These are phyloP conservation scores for Paramisgurnus dabryanus DNA, from an alignment of 2,113 vertebrate species.

Conservation along the genomic window DNA sequence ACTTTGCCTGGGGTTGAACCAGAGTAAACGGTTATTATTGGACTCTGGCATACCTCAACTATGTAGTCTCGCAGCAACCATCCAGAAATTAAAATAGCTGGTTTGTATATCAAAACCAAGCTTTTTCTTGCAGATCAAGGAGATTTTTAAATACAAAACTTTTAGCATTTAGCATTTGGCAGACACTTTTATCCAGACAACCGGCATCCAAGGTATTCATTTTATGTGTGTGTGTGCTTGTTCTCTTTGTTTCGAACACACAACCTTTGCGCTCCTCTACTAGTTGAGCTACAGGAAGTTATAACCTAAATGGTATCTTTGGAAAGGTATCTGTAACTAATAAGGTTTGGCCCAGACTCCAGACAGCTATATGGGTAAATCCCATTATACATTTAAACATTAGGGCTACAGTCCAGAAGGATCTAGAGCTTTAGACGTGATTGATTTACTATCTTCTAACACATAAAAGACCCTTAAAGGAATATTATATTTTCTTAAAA, in stretches of 20 bases:
- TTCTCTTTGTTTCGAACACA: too few relatives aligned
- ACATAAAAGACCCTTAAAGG: slow-evolving; percentile 27
- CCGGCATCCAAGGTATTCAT: too few relatives aligned
- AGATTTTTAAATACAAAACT: neutral
- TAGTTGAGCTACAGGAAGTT: neutral
- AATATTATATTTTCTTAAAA: too few relatives aligned
- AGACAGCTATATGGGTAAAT: slow-evolving; percentile 17
- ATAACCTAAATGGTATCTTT: neutral
- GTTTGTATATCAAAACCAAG: slow-evolving; percentile 15
- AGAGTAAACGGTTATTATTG: slow-evolving; percentile 56
- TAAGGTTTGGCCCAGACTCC: slow-evolving; percentile 4
- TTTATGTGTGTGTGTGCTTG: too few relatives aligned
- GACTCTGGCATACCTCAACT: neutral
- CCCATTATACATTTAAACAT: slow-evolving; percentile 30
- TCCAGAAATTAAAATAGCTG: slow-evolving; percentile 1
- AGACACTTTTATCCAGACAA: too few relatives aligned
- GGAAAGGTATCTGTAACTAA: neutral
- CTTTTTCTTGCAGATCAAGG: neutral
- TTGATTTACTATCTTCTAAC: neutral
- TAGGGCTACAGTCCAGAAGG: slow-evolving; percentile 8
- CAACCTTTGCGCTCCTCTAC: too few relatives aligned
- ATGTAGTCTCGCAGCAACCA: neutral
- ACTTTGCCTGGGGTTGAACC: slow-evolving; percentile 55
- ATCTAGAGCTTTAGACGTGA: slow-evolving; percentile 15
- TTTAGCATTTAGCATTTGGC: too few relatives aligned